These are phyloP conservation scores for Motacilla tschutschensis DNA, from an alignment of 2,113 vertebrate genomes.

Conservation along the genomic window DNA sequence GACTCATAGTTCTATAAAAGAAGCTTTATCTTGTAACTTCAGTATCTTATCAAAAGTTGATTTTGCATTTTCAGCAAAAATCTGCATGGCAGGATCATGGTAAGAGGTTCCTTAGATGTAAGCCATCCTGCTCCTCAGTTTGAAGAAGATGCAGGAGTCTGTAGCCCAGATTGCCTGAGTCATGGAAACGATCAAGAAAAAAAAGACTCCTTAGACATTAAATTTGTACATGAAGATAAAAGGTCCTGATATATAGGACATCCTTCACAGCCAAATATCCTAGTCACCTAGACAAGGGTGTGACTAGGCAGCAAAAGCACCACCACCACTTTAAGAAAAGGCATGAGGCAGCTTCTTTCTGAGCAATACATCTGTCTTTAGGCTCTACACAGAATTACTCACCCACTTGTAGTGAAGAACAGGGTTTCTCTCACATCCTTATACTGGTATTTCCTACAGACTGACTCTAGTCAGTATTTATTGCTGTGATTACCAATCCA, in stretches of 20 bases:
- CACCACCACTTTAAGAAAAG: not conserved
- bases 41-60: not conserved
- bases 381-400: not conserved
- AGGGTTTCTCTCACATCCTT: not conserved
- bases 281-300: not conserved
- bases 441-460: not conserved
- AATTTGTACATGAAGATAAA: not conserved
- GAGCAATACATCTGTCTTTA: not conserved
- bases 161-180: not conserved
- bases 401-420: not conserved
- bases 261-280: not conserved
- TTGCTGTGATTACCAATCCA: not conserved
- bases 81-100: fast-evolving
- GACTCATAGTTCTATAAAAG: not conserved
- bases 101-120: not conserved
- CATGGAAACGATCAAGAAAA: not conserved
- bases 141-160: not conserved
- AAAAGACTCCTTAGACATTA: not conserved
- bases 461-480: not conserved
- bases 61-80: not conserved
- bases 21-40: not conserved
- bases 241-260: not conserved
- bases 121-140: not conserved
- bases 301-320: not conserved
- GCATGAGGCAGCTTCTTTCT: not conserved